Evolutionary conservation across 2,888 invertebrate genomes (phyloP).

Genomic region (Lasioglossum marginatum): DNA sequence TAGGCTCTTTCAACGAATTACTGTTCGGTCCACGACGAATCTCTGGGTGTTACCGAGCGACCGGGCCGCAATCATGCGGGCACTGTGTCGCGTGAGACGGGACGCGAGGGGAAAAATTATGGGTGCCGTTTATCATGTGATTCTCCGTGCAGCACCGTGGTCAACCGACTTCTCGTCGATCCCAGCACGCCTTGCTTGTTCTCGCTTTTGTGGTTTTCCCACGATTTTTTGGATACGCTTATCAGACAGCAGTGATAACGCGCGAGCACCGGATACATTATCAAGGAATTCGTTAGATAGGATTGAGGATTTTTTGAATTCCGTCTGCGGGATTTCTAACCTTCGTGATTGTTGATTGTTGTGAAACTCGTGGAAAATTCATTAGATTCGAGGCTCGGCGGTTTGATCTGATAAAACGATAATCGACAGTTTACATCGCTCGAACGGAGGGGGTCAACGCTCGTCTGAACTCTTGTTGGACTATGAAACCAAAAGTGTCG

Average conservation of each 20-base stretch:
- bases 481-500: not conserved
- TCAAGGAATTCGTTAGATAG: not conserved
- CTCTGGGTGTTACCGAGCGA: constrained; percentile 64
- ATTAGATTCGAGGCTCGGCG: not conserved
- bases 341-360: not conserved
- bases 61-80: constrained; percentile 63
- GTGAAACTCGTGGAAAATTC: constrained; percentile 26
- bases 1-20: constrained; percentile 81
- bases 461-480: not conserved
- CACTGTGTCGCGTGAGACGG: constrained; percentile 28
- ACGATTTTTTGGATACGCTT: constrained; percentile 1
- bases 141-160: not conserved
- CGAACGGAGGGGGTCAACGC: not conserved
- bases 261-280: not conserved
- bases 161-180: not conserved
- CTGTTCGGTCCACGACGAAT: constrained; percentile 64
- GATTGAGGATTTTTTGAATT: not conserved
- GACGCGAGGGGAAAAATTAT: constrained; percentile 40
- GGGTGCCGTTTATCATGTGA: constrained; percentile 33
- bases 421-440: constrained; percentile 12
- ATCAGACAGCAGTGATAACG: constrained; percentile 18
- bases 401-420: constrained; percentile 12
- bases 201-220: not conserved
- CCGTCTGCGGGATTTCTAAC: not conserved
- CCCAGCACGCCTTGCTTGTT: not conserved